Percentiles rank a stretch among this genome's conserved stretches.
Evolutionary conservation across 1,140 invertebrate species (phyloP).

Genomic region (Brachionus manjavacas): DNA sequence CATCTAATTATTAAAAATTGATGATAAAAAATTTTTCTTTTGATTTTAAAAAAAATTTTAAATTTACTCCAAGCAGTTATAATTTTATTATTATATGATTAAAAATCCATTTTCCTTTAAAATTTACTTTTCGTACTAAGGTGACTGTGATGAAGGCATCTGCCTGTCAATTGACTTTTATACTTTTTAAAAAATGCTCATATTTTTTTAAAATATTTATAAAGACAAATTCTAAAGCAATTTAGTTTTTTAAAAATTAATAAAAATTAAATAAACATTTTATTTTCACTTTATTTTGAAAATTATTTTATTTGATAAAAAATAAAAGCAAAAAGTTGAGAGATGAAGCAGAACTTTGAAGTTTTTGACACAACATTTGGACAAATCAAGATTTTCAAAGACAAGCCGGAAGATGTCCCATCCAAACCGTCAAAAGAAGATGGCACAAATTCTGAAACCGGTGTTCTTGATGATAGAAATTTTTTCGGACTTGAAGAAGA

Average conservation of each 20-base stretch:
- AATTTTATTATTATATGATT: no score
- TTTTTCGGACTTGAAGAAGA: background rate
- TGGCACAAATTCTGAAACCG: background rate
- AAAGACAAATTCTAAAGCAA: background rate
- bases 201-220: background rate
- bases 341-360: constrained; percentile 7
- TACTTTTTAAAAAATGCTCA: no score
- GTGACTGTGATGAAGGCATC: no score
- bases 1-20: no score
- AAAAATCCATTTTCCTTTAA: no score
- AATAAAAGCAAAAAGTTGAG: background rate
- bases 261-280: background rate
- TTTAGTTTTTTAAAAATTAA: background rate
- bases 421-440: background rate
- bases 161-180: no score
- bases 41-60: no score
- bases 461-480: background rate
- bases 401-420: background rate
- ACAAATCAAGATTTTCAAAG: constrained; percentile 28
- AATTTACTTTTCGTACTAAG: no score
- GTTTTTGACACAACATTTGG: constrained; percentile 13
- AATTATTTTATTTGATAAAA: background rate
- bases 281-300: background rate
- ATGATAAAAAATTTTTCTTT: no score
- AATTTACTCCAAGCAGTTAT: no score